Evolutionary conservation across 2,113 vertebrate genomes (phyloP), one percentile per base, ranked within the genome.

Genomic region (Pelusios castaneus): DNA sequence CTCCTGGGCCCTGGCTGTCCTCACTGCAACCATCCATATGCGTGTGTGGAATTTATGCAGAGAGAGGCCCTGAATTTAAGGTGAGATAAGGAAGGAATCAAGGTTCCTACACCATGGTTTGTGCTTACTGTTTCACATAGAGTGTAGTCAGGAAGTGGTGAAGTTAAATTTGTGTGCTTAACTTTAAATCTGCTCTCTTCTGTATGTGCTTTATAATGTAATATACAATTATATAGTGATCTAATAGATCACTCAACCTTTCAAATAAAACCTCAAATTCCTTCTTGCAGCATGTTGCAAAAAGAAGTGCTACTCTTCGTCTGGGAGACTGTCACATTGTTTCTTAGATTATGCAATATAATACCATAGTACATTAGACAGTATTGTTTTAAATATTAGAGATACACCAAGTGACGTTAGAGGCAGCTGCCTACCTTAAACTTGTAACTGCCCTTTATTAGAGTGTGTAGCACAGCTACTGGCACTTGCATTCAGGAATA

Each of bases 391-490:
- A 56, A 84, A 3, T 80, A 19, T 89, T 88, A 49, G 27, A 4
- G 10, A 91, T 29, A 29, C 91, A 92, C 6, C 4, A 58, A 93
- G 45, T 83, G 56, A 93, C 88, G n/a, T 89, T 41, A 0, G 6
- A 27, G 80, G 85, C 87, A 95, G 92, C 24, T 29, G 76, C 91
- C 54, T 82, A 78, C 94, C 90, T 92, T 92, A 82, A 73, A 70
- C 80, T 94, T 34, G 17, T 58, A 91, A 13, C 56, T 96, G 97
- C 93, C 97, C 97, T 95, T 95, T 96, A 96, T 85, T 93, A 92
- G 89, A 92, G 77, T 6, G 83, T 79, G 85, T 89, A 89, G 92
- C 91, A 96, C 96, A 93, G 95, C 96, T 96, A 91, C 80, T 41
- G 92, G 58, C 95, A 83, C 94, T 94, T 94, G 76, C 92, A 91